Evolutionary conservation across 2,888 invertebrate genomes (phyloP).

Genomic region (Pogonocherus hispidulus): DNA sequence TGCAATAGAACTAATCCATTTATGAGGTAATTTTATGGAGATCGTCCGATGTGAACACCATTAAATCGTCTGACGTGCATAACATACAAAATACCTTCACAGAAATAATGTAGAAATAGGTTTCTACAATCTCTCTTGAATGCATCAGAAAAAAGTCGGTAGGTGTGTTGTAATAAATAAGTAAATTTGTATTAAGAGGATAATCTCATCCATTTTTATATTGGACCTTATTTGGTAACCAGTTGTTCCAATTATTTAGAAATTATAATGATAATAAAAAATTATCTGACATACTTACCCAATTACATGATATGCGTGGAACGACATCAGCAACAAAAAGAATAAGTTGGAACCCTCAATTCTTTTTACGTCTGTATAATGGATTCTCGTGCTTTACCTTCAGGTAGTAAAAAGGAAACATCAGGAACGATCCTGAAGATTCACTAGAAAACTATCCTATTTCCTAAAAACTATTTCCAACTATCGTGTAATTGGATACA

Average conservation of each 20-base stretch:
- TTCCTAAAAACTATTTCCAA: too few species aligned
- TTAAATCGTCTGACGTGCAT: not conserved
- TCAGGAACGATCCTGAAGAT: too few species aligned
- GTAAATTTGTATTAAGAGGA: slow-evolving; percentile 23
- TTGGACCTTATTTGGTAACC: slow-evolving; percentile 27
- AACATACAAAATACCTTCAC: not conserved
- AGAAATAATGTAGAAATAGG: not conserved
- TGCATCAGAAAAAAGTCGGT: not conserved
- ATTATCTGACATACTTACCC: slow-evolving; percentile 19
- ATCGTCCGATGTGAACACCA: not conserved
- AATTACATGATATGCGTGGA: not conserved
- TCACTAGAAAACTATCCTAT: too few species aligned
- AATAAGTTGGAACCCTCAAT: too few species aligned
- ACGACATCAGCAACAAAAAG: too few species aligned
- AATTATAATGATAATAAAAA: slow-evolving; percentile 5
- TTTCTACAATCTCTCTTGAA: not conserved
- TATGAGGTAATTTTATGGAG: not conserved
- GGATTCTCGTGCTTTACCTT: too few species aligned
- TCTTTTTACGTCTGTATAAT: too few species aligned
- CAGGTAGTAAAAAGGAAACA: too few species aligned
- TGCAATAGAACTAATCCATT: not conserved
- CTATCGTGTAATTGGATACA: too few species aligned
- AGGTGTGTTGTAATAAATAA: too few species aligned
- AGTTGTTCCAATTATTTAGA: slow-evolving; percentile 26
- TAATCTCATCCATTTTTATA: slow-evolving; percentile 20